Conservation (phyloP, 2,113 vertebrate genomes). For the Sander vitreus region DNA sequence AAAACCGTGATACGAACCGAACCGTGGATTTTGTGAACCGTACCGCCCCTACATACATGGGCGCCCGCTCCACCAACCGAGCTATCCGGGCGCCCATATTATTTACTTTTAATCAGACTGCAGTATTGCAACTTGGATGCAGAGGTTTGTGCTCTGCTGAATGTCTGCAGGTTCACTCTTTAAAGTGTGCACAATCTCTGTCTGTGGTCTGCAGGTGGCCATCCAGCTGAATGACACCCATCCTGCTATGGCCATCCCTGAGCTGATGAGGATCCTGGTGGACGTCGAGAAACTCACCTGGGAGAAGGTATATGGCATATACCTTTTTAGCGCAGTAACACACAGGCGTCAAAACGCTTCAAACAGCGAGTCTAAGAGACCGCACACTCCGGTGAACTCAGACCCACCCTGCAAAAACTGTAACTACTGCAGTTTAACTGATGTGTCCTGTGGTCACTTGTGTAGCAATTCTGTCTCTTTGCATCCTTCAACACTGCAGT, state of each 20-base stretch:
- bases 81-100: too few species aligned
- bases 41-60: too few species aligned
- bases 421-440: background rate
- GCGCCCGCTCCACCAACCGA: too few species aligned
- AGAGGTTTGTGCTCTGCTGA: background rate
- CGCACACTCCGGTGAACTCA: background rate
- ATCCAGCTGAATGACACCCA: slow-evolving; percentile 96
- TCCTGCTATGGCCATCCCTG: slow-evolving; percentile 92
- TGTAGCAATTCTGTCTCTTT: background rate
- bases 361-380: background rate
- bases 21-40: too few species aligned
- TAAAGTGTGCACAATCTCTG: background rate
- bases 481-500: background rate
- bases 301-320: slow-evolving; percentile 84
- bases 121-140: background rate
- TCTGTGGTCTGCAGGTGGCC: slow-evolving; percentile 86
- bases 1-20: too few species aligned
- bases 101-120: background rate
- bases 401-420: background rate
- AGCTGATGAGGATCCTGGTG: slow-evolving; percentile 91
- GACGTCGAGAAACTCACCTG: slow-evolving; percentile 88
- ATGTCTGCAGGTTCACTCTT: background rate
- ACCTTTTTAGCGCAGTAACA: background rate
- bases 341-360: background rate
- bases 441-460: background rate